phyloP scores from a whole-genome alignment of 2,797 vertebrate species.

The Pelodytes ibericus region DNA sequence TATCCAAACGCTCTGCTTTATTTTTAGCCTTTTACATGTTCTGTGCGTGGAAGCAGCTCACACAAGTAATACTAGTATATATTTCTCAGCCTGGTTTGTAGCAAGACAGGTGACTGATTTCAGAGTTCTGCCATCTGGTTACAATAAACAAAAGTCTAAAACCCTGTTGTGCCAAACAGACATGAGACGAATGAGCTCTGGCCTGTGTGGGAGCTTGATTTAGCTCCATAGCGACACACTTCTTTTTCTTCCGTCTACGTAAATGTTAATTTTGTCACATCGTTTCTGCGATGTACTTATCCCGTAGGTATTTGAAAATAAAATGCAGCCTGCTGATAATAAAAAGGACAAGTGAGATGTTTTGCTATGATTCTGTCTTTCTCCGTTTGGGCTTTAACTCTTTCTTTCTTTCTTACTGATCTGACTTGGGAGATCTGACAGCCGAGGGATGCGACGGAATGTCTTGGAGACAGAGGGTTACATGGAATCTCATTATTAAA shows the following conservation, averaged over 20 bases:
- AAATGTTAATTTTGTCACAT: constrained; percentile 57
- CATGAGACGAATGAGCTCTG: constrained; percentile 26
- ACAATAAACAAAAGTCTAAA: constrained; percentile 46
- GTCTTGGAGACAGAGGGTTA: constrained; percentile 32
- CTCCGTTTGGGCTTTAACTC: constrained; percentile 27
- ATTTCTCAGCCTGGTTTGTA: constrained; percentile 27
- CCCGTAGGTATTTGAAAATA: constrained; percentile 20
- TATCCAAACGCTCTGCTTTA: constrained; percentile 49
- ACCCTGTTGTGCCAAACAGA: constrained; percentile 28
- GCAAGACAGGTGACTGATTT: constrained; percentile 45
- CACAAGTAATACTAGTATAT: constrained; percentile 21
- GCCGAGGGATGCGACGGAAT: neutral
- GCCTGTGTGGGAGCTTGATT: constrained; percentile 44
- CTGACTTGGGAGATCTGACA: neutral
- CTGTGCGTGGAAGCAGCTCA: constrained; percentile 12
- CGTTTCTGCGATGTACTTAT: constrained; percentile 31
- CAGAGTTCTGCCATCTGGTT: constrained; percentile 47
- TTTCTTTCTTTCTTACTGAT: neutral
- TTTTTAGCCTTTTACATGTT: constrained; percentile 52
- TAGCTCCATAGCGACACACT: constrained; percentile 17
- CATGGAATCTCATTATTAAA: constrained; percentile 38
- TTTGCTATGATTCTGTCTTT: constrained; percentile 36
- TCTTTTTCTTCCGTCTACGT: constrained; percentile 39
- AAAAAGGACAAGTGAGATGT: constrained; percentile 54
- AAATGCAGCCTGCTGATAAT: constrained; percentile 42